These are phyloP conservation scores for Heliothis virescens DNA, from an alignment of 1,140 invertebrate species.

Conservation along the genomic window DNA sequence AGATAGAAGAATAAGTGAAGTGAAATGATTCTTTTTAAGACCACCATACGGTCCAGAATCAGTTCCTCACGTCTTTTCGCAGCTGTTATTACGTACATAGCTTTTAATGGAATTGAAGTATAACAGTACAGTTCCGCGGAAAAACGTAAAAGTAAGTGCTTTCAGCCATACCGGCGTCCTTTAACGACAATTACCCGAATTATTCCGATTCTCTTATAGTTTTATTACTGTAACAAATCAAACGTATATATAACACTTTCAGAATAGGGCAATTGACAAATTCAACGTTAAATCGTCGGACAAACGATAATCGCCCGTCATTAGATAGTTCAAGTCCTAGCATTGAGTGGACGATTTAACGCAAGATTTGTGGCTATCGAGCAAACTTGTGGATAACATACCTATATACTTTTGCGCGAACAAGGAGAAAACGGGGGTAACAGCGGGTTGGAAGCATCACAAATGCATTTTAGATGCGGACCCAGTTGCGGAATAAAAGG, in stretches of 20 bases:
- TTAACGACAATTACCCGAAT: background rate
- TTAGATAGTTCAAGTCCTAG: constrained; percentile 15
- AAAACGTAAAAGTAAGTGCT: constrained; percentile 8
- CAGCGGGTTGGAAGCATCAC: constrained; percentile 52
- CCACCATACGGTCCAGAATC: background rate
- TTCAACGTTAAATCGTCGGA: constrained; percentile 13
- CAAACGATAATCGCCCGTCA: constrained; percentile 24
- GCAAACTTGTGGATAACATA: constrained; percentile 44
- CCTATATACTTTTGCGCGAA: constrained; percentile 41
- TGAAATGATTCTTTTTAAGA: constrained; percentile 34
- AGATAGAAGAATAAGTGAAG: background rate
- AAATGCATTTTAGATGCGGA: constrained; percentile 62
- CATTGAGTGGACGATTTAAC: constrained; percentile 34
- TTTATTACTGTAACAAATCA: constrained; percentile 20
- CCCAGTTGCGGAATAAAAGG: constrained; percentile 54
- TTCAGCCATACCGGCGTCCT: background rate
- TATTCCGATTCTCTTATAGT: constrained; percentile 16
- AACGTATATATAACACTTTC: constrained; percentile 7
- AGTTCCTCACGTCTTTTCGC: constrained; percentile 14
- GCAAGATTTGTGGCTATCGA: background rate
- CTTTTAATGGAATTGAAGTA: constrained; percentile 37
- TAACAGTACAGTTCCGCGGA: background rate
- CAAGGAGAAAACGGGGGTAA: constrained; percentile 49
- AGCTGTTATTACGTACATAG: background rate
- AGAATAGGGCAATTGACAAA: constrained; percentile 3